Evolutionary conservation across 2,888 invertebrate genomes (phyloP).

Genomic region (Standfussiana lucernea): DNA sequence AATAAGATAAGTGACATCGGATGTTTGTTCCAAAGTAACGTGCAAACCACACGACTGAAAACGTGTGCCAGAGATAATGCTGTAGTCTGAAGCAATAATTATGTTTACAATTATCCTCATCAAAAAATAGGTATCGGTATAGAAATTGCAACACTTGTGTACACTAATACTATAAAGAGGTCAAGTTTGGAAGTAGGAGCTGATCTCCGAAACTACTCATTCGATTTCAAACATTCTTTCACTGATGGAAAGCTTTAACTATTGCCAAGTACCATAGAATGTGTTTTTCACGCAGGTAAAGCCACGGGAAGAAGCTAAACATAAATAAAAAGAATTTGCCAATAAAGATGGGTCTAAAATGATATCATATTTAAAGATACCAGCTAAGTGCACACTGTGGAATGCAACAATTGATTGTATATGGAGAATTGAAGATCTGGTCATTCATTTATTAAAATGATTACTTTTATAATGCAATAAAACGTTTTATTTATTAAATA

Average conservation of each 20-base stretch:
- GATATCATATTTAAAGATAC: not conserved
- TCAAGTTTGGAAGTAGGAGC: not conserved
- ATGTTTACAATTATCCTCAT: constrained; percentile 13
- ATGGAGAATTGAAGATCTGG: not conserved
- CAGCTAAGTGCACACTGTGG: not conserved
- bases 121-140: not conserved
- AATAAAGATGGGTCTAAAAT: not conserved
- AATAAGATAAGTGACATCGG: constrained; percentile 33
- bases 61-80: constrained; percentile 36
- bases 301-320: not conserved
- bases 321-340: not conserved
- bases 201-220: not conserved
- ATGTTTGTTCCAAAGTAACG: constrained; percentile 30
- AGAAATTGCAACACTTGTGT: constrained; percentile 10
- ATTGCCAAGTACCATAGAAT: not conserved
- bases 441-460: not conserved
- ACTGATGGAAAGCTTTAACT: not conserved
- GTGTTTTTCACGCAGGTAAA: not conserved
- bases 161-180: not conserved
- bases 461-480: not conserved
- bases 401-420: not conserved
- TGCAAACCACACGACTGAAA: constrained; percentile 32
- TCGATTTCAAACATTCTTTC: not conserved
- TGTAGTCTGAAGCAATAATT: constrained; percentile 21
- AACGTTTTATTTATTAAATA: not conserved